phyloP scores from a whole-genome alignment of 2,113 vertebrate species.

The Bombycilla garrulus region DNA sequence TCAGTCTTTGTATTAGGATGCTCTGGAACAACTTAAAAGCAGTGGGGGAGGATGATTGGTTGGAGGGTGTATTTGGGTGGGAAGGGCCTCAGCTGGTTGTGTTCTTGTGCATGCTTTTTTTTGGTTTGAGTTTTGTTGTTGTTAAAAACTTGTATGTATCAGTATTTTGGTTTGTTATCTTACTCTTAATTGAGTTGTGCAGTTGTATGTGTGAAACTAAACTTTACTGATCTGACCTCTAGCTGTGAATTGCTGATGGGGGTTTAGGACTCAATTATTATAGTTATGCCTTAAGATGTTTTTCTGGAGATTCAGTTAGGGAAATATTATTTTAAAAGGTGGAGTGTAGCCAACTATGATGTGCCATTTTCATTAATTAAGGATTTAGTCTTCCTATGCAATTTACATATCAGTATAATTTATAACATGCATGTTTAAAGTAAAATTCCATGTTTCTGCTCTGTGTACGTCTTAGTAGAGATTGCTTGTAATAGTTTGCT shows the following conservation, averaged over 20 bases:
- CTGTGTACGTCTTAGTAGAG: background rate
- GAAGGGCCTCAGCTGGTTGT: background rate
- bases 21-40: background rate
- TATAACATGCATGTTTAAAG: background rate
- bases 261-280: background rate
- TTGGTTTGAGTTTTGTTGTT: background rate
- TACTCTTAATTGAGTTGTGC: background rate
- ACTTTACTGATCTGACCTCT: background rate
- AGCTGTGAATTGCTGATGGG: background rate
- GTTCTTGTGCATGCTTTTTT: background rate
- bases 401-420: background rate
- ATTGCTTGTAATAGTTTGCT: background rate
- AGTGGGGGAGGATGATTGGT: background rate
- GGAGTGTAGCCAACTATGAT: background rate
- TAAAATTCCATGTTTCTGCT: background rate
- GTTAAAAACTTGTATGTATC: background rate
- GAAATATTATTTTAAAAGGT: background rate
- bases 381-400: background rate
- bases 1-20: background rate
- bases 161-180: background rate
- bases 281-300: background rate
- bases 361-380: background rate
- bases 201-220: background rate
- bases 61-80: fast-evolving
- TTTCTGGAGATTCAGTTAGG: background rate